These are phyloP conservation scores for Phenganax subtilis DNA, from an alignment of 92 coral and sea anemone species.

Conservation along the genomic window DNA sequence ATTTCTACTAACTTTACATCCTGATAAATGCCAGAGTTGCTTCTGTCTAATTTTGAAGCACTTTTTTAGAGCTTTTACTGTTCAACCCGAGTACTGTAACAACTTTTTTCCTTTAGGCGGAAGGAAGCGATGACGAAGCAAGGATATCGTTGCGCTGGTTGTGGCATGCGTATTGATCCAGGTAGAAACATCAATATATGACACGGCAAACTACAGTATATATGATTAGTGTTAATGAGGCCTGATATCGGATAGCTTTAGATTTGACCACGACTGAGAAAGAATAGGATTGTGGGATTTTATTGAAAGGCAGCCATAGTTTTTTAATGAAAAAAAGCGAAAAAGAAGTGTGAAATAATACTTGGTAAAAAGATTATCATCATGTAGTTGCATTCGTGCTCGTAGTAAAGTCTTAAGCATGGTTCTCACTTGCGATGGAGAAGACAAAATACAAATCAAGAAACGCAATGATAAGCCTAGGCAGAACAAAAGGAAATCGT, in stretches of 20 bases:
- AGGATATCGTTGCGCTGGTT: slow-evolving; percentile 92
- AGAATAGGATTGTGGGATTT: background rate
- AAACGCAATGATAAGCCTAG: no score
- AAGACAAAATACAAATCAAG: no score
- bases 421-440: no score
- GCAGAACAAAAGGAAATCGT: no score
- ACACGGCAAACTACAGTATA: background rate
- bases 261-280: background rate
- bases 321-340: no score
- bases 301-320: background rate
- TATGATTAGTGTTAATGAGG: background rate
- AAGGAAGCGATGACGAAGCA: slow-evolving; percentile 72
- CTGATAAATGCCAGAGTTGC: no score
- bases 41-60: background rate
- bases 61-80: background rate
- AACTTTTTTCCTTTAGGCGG: slow-evolving; percentile 51
- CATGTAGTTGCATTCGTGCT: no score
- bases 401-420: no score
- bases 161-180: slow-evolving; percentile 96
- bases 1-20: no score
- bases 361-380: no score
- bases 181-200: slow-evolving; percentile 42
- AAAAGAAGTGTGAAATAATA: no score
- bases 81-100: background rate
- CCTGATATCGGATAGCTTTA: no score